Evolutionary conservation across 2,797 vertebrate species (phyloP).

Genomic region (Pipistrellus kuhlii): DNA sequence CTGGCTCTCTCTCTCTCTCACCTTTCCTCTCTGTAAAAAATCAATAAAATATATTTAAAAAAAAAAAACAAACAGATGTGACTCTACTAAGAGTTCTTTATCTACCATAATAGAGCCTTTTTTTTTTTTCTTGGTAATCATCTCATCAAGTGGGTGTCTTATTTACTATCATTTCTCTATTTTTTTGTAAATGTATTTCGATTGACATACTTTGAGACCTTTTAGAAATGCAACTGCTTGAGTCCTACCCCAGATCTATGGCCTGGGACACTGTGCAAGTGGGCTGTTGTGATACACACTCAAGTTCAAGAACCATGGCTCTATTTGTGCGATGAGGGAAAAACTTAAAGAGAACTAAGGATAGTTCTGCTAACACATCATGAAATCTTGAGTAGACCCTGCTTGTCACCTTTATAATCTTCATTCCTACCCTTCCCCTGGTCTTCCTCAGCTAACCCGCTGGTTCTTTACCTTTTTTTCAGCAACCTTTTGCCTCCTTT

Average conservation of each 20-base stretch:
- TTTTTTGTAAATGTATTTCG: slow-evolving; percentile 26
- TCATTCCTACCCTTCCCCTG: background rate
- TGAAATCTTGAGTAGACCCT: background rate
- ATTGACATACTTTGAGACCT: background rate
- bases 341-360: background rate
- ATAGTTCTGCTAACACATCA: background rate
- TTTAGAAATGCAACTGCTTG: background rate
- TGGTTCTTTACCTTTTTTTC: background rate
- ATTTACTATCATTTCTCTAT: slow-evolving; percentile 31
- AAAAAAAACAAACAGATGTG: background rate
- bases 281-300: background rate
- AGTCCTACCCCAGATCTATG: background rate
- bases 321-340: background rate
- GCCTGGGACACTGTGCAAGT: background rate
- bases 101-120: background rate
- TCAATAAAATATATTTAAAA: too few relatives aligned
- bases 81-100: background rate
- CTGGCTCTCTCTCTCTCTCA: too few relatives aligned
- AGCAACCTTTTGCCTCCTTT: background rate
- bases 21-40: too few relatives aligned
- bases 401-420: background rate
- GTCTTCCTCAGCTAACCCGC: background rate
- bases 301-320: background rate
- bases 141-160: background rate
- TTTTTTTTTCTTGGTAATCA: background rate